Conservation (phyloP, 2,888 invertebrate species). For the Parnassius apollo region DNA sequence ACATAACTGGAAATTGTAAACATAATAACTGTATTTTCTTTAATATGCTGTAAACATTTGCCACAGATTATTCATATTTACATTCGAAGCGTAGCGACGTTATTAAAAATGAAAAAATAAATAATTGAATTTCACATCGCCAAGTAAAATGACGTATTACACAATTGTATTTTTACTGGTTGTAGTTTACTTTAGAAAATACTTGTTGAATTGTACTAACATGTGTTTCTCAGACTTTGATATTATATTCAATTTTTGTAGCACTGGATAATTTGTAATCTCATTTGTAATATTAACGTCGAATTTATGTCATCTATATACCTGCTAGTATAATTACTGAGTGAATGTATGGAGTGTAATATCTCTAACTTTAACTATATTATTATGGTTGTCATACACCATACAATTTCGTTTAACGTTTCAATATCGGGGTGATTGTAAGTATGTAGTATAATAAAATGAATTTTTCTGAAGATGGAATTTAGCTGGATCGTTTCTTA, state of each 20-base stretch:
- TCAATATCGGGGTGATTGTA: too few relatives aligned
- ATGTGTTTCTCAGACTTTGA: constrained; percentile 3
- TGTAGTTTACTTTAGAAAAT: background rate
- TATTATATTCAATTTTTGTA: constrained; percentile 9
- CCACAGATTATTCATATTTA: background rate
- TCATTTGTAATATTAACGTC: constrained; percentile 1
- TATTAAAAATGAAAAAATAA: background rate
- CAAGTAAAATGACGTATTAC: background rate
- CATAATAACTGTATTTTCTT: background rate
- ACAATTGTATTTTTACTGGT: background rate
- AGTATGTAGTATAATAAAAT: too few relatives aligned
- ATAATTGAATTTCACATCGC: background rate
- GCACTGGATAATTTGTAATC: constrained; percentile 6
- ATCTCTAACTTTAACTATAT: too few relatives aligned
- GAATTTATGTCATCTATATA: too few relatives aligned
- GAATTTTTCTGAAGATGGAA: too few relatives aligned
- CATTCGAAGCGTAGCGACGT: background rate
- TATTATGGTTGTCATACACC: too few relatives aligned
- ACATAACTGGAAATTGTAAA: background rate
- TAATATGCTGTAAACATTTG: constrained; percentile 2
- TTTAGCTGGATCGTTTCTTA: too few relatives aligned
- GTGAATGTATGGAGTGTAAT: too few relatives aligned
- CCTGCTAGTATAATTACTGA: too few relatives aligned
- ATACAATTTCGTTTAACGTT: too few relatives aligned
- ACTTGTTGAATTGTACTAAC: background rate